Conservation (phyloP, 2,113 vertebrate species). For the Crotalus tigris region DNA sequence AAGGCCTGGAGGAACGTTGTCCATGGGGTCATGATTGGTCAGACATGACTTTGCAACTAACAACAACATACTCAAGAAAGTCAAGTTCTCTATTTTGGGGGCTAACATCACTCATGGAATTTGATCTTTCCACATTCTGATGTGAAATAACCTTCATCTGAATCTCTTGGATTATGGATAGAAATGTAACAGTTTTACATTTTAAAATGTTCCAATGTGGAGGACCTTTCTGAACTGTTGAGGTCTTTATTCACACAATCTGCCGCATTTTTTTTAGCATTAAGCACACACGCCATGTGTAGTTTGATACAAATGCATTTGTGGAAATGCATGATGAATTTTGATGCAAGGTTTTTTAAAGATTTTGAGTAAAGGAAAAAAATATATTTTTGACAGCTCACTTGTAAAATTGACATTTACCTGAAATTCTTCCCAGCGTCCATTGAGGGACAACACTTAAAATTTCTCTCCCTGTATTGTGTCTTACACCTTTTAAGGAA, state of each 20-base stretch:
- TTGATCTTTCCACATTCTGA: not conserved
- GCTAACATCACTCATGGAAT: not conserved
- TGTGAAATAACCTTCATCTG: not conserved
- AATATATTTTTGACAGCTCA: not conserved
- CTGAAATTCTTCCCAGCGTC: not conserved
- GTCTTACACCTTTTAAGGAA: conserved; percentile 18
- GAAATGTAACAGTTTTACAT: not conserved
- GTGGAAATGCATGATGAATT: not conserved
- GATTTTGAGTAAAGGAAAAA: not conserved
- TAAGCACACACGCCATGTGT: not conserved
- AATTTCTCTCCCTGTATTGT: conserved; percentile 30
- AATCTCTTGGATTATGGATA: not conserved
- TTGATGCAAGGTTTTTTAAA: not conserved
- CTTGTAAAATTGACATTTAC: not conserved
- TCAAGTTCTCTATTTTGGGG: not conserved
- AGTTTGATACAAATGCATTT: not conserved
- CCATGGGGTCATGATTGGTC: too few species aligned
- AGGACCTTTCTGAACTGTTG: not conserved
- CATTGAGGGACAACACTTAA: not conserved
- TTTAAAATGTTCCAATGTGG: not conserved
- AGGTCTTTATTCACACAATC: not conserved
- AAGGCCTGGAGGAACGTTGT: too few species aligned
- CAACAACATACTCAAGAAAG: not conserved
- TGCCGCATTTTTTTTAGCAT: not conserved
- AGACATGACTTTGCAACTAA: too few species aligned